Percentiles rank a stretch among this genome's conserved stretches.
These are phyloP conservation scores for Omphaloscelis lunosa DNA, from an alignment of 2,888 invertebrate species.

Conservation along the genomic window DNA sequence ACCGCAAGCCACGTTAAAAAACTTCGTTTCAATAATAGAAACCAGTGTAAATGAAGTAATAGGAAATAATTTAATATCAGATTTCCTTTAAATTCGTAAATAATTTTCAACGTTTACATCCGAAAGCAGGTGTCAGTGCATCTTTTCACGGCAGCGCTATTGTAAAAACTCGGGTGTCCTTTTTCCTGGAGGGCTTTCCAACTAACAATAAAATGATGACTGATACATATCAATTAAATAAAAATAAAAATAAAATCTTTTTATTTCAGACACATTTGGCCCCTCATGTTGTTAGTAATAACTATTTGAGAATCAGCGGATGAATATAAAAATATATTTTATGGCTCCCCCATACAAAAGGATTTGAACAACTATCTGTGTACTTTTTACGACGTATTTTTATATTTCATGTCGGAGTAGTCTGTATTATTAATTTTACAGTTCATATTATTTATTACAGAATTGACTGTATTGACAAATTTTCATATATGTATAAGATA, in stretches of 20 bases:
- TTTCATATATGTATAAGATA: no score
- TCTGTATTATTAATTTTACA: not conserved
- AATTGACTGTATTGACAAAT: not conserved
- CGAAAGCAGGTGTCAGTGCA: not conserved
- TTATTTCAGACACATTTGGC: no score
- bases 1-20: no score
- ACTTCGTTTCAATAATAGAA: no score
- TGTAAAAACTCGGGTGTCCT: not conserved
- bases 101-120: not conserved
- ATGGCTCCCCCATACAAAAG: constrained; percentile 34
- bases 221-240: no score
- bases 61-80: no score
- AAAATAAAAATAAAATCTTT: no score
- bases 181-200: not conserved
- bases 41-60: no score
- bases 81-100: not conserved
- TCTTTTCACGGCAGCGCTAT: not conserved
- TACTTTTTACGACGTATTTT: constrained; percentile 46
- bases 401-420: constrained; percentile 17
- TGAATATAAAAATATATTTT: constrained; percentile 53
- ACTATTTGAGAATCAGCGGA: constrained; percentile 33
- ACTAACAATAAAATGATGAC: constrained; percentile 24
- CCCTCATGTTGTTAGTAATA: no score
- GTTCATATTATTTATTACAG: not conserved
- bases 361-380: constrained; percentile 47